Conservation (phyloP, 2,113 vertebrate species). For the Alectura lathami region DNA sequence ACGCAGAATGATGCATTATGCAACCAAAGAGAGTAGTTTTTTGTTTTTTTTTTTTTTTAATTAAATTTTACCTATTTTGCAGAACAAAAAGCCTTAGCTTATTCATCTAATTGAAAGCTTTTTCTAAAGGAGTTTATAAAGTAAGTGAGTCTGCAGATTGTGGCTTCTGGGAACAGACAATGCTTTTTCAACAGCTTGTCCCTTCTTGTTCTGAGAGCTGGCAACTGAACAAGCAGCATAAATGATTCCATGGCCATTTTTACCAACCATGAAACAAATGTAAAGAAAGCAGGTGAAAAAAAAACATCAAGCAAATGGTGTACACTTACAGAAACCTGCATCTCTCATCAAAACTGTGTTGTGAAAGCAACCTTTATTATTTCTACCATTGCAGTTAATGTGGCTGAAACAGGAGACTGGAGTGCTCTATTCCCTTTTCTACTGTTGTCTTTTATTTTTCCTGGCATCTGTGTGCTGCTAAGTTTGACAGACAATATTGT, state of each 20-base stretch:
- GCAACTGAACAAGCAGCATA: conserved; percentile 3
- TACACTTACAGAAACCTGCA: neutral
- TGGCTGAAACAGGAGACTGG: neutral
- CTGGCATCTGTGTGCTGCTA: neutral
- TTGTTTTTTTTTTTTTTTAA: neutral
- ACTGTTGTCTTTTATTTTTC: neutral
- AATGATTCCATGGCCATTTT: conserved; percentile 29
- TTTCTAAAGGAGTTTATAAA: conserved; percentile 49
- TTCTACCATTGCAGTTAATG: neutral
- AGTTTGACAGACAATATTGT: neutral
- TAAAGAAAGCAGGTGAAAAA: neutral
- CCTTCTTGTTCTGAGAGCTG: conserved; percentile 65
- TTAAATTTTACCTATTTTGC: neutral
- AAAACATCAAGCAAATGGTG: neutral
- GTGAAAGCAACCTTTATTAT: neutral
- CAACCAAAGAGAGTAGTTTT: neutral
- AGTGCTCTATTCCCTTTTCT: neutral
- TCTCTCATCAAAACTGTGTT: neutral
- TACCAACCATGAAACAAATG: conserved; percentile 32
- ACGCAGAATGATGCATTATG: neutral
- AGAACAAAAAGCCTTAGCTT: neutral
- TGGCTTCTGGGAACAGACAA: conserved; percentile 47
- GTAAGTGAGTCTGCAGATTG: conserved; percentile 30
- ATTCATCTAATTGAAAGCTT: conserved; percentile 16
- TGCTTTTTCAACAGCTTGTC: conserved; percentile 45